phyloP scores from a whole-genome alignment of 2,113 vertebrate species.

The Psittacula cyanocephala region DNA sequence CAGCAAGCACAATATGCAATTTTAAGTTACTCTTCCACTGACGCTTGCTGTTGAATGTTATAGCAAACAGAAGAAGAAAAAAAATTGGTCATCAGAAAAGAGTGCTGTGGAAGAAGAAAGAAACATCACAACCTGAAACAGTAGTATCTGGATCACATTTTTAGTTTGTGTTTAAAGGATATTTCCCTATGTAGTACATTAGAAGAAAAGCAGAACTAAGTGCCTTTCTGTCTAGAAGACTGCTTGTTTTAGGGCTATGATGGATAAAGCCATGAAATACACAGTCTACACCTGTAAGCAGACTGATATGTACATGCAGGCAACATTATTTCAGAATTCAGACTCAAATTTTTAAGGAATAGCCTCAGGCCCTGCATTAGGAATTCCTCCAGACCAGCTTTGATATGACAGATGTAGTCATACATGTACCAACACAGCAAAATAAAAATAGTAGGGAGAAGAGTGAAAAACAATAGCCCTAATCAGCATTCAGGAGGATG shows the following conservation, averaged over 20 bases:
- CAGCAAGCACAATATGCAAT: not conserved
- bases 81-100: not conserved
- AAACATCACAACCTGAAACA: not conserved
- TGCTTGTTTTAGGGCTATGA: not conserved
- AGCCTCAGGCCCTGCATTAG: constrained; percentile 1
- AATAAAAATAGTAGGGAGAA: not conserved
- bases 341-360: not conserved
- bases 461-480: fast-evolving
- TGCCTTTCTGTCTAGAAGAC: not conserved
- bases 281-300: not conserved
- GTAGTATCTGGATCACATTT: not conserved
- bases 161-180: not conserved
- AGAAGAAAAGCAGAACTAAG: not conserved
- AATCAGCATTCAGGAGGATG: not conserved
- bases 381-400: not conserved
- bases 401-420: not conserved
- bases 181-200: not conserved
- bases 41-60: not conserved
- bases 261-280: not conserved
- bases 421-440: not conserved
- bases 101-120: not conserved
- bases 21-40: not conserved
- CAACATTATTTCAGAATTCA: not conserved
- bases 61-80: not conserved
- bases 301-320: not conserved